Percentiles rank a stretch among this genome's conserved stretches.
phyloP scores from a whole-genome alignment of 2,888 invertebrate genomes.

The Megalurothrips usitatus region DNA sequence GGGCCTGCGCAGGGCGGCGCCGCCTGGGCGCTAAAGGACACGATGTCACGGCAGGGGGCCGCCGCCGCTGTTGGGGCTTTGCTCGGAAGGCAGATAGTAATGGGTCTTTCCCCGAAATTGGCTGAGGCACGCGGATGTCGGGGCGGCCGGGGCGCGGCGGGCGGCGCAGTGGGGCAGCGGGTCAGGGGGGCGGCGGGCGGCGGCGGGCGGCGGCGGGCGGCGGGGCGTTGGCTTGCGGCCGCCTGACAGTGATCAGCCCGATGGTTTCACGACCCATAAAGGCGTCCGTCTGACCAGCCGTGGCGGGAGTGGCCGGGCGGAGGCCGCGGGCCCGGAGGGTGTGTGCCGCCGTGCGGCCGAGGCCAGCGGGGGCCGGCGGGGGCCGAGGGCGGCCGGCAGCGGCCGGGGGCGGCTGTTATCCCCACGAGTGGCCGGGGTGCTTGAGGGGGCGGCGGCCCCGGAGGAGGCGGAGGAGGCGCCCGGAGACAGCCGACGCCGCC shows the following conservation, averaged over 20 bases:
- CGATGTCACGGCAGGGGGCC: background rate
- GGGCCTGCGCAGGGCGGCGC: background rate
- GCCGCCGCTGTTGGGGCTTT: background rate
- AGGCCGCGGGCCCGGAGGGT: background rate
- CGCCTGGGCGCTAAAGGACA: background rate
- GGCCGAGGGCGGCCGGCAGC: too few relatives aligned
- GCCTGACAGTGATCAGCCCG: constrained; percentile 21
- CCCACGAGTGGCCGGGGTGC: too few relatives aligned
- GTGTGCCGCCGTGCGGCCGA: background rate
- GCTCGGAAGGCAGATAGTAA: background rate
- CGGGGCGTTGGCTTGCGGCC: background rate
- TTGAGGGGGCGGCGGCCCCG: too few relatives aligned
- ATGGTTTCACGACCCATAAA: constrained; percentile 21
- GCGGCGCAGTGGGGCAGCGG: background rate
- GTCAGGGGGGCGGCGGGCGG: background rate
- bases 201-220: background rate
- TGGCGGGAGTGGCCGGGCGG: background rate
- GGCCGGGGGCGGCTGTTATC: too few relatives aligned
- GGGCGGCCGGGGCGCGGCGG: background rate
- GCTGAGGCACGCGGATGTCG: background rate
- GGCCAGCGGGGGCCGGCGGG: too few relatives aligned
- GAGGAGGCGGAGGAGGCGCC: too few relatives aligned
- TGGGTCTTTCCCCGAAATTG: background rate
- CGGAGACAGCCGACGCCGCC: too few relatives aligned
- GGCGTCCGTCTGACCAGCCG: background rate